These are phyloP conservation scores for Stomorhina lunata DNA, from an alignment of 2,888 invertebrate genomes.

Conservation along the genomic window DNA sequence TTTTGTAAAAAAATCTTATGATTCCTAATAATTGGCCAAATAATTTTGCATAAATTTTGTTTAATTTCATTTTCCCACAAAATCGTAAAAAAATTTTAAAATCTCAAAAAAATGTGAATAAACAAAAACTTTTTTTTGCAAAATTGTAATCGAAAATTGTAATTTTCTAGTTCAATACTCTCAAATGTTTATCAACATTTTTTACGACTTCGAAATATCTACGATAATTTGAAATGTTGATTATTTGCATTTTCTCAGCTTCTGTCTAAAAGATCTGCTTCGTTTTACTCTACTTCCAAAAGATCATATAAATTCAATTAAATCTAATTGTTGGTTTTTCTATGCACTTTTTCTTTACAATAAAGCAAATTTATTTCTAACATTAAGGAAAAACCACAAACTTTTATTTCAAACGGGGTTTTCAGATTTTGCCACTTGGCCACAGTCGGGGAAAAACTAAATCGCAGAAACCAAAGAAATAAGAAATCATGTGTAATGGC, in stretches of 20 bases:
- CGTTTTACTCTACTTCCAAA: slow-evolving; percentile 42
- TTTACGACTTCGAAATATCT: no score
- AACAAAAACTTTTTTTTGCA: no score
- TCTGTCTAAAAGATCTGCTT: slow-evolving; percentile 26
- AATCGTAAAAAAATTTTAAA: no score
- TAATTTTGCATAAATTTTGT: no score
- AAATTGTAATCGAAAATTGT: no score
- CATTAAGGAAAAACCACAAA: slow-evolving; percentile 33
- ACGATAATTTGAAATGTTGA: background rate
- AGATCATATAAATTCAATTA: slow-evolving; percentile 26
- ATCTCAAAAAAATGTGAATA: no score
- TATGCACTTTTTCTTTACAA: background rate
- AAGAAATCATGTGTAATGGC: slow-evolving; percentile 45
- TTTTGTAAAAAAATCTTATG: no score
- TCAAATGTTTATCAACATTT: no score
- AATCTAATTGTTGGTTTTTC: slow-evolving; percentile 14
- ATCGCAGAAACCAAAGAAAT: slow-evolving; percentile 4
- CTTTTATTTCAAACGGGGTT: slow-evolving; percentile 47
- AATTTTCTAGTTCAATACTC: no score
- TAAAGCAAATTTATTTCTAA: no score
- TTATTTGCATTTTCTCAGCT: background rate
- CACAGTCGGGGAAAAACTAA: background rate
- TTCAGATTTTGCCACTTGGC: background rate
- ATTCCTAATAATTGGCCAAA: no score
- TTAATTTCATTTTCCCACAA: no score